A percentile compares a stretch with the other conserved stretches of the same genome.
These are phyloP conservation scores for Mnemiopsis leidyi DNA, from an alignment of 37 sponge, comb jelly and placozoan genomes.

Conservation along the genomic window DNA sequence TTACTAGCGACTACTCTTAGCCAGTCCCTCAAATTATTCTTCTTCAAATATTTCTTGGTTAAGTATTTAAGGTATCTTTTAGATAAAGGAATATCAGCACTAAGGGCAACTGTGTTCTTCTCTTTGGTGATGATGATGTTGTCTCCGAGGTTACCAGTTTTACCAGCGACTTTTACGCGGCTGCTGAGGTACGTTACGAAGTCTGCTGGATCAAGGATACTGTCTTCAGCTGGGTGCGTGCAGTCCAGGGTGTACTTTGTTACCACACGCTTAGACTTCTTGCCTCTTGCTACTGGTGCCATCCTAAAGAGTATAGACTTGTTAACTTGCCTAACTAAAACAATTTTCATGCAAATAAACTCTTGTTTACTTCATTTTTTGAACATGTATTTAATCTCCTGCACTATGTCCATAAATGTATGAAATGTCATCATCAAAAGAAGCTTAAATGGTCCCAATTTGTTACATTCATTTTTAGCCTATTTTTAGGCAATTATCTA, in stretches of 20 bases:
- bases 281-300: constrained; percentile 36
- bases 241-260: constrained; percentile 60
- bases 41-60: constrained; percentile 61
- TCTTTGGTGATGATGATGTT: constrained; percentile 58
- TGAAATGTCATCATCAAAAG: too few species aligned
- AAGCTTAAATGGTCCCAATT: too few species aligned
- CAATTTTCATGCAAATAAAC: too few species aligned
- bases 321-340: too few species aligned
- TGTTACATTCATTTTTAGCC: too few species aligned
- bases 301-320: too few species aligned
- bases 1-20: constrained; percentile 36
- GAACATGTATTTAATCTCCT: too few species aligned
- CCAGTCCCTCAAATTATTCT: constrained; percentile 64
- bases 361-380: too few species aligned
- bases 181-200: constrained; percentile 17
- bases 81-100: constrained; percentile 59
- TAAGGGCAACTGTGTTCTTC: constrained; percentile 48
- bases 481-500: too few species aligned
- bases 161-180: constrained; percentile 47
- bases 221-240: constrained; percentile 62
- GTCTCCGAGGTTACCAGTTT: constrained; percentile 20
- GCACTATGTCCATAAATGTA: too few species aligned
- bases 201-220: constrained; percentile 48
- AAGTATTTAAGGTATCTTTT: constrained; percentile 58
- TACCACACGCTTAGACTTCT: constrained; percentile 18